These are phyloP conservation scores for Pomatorhinus ruficollis DNA, from an alignment of 2,113 vertebrate species.

Conservation along the genomic window DNA sequence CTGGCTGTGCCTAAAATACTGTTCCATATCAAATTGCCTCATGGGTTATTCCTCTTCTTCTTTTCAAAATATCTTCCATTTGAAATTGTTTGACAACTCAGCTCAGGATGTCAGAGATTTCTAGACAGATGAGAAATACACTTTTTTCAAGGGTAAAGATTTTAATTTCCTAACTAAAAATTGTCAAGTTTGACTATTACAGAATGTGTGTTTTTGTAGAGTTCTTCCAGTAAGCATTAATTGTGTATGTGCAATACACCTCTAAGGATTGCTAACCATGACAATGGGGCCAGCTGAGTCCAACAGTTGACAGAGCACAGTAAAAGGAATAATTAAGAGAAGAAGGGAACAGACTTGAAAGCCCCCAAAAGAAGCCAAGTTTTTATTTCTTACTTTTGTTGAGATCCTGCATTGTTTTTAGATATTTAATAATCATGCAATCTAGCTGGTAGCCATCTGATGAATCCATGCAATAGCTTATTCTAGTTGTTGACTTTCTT, in stretches of 20 bases:
- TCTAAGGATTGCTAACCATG: background rate
- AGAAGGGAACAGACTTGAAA: background rate
- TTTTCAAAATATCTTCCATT: background rate
- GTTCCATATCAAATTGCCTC: background rate
- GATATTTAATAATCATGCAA: background rate
- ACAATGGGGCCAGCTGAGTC: background rate
- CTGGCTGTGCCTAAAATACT: background rate
- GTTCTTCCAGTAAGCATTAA: background rate
- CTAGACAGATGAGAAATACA: background rate
- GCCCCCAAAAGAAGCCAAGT: background rate
- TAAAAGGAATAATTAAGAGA: background rate
- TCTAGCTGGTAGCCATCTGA: background rate
- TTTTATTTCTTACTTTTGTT: background rate
- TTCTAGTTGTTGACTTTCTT: background rate
- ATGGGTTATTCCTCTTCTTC: background rate
- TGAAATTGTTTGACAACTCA: background rate
- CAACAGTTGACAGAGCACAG: background rate
- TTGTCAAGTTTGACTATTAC: background rate
- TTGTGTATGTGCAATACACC: fast-evolving
- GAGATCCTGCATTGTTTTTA: background rate
- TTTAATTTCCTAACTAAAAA: background rate
- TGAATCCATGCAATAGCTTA: background rate
- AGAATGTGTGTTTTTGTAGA: background rate
- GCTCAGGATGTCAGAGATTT: background rate
- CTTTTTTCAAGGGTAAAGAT: background rate